A percentile compares a stretch with the other conserved stretches of the same genome.
These are phyloP conservation scores for Scatophagus argus DNA, from an alignment of 2,113 vertebrate genomes.

Conservation along the genomic window DNA sequence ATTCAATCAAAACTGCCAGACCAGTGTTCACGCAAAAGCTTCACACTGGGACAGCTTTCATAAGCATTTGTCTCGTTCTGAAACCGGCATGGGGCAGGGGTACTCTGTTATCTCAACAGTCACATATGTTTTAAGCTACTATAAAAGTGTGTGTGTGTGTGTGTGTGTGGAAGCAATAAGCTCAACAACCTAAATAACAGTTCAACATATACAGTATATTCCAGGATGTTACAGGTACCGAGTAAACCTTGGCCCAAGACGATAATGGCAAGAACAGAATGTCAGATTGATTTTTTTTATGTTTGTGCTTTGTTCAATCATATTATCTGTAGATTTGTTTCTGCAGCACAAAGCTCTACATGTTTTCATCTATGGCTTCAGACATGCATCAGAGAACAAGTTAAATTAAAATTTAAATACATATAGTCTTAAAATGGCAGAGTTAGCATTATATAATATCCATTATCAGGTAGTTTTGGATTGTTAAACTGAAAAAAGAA, in stretches of 20 bases:
- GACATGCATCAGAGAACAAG: no score
- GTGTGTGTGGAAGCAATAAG: constrained; percentile 5
- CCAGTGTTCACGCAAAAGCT: constrained; percentile 65
- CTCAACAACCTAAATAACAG: constrained; percentile 7
- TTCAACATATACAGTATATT: not conserved
- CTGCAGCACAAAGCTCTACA: not conserved
- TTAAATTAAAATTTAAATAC: not conserved
- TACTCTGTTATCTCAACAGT: constrained; percentile 61
- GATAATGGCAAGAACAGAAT: not conserved
- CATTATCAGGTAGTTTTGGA: not conserved
- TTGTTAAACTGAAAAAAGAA: not conserved
- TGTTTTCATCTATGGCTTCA: no score
- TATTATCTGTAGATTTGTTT: not conserved
- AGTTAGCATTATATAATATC: not conserved
- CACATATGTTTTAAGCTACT: constrained; percentile 70
- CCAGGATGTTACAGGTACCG: not conserved
- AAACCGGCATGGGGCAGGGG: constrained; percentile 54
- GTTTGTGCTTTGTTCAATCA: not conserved
- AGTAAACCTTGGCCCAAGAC: not conserved
- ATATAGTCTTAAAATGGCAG: not conserved
- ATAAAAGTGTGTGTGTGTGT: constrained; percentile 18
- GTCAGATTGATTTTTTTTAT: not conserved
- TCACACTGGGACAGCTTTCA: constrained; percentile 72
- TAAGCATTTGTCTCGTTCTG: constrained; percentile 72
- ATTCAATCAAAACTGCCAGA: constrained; percentile 77